These are phyloP conservation scores for Remorina albescens DNA, from an alignment of 2,797 vertebrate species.

Conservation along the genomic window DNA sequence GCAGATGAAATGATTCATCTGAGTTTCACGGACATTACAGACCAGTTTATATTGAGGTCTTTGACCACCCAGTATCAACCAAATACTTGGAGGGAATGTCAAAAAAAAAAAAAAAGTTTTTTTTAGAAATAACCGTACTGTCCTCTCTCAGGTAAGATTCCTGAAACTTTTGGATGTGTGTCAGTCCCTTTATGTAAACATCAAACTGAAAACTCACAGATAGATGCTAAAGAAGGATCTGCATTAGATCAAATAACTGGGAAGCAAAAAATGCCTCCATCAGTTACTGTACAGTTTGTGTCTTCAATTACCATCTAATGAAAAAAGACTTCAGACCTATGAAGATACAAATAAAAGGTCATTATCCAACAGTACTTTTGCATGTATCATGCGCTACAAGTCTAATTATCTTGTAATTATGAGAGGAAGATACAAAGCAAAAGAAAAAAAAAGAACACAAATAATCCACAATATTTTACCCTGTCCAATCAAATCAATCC, in stretches of 20 bases:
- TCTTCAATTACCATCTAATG: constrained; percentile 64
- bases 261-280: constrained; percentile 35
- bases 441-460: constrained; percentile 50
- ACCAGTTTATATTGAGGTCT: constrained; percentile 51
- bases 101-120: constrained; percentile 48
- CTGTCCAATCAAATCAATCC: constrained; percentile 78
- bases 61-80: constrained; percentile 37
- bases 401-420: constrained; percentile 73
- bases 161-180: constrained; percentile 31
- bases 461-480: constrained; percentile 78
- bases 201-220: constrained; percentile 37
- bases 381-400: constrained; percentile 81
- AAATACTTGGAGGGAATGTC: constrained; percentile 48
- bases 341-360: constrained; percentile 52
- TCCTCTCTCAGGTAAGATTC: constrained; percentile 31
- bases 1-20: constrained; percentile 69
- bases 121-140: constrained; percentile 28
- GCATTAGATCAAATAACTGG: constrained; percentile 50
- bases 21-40: constrained; percentile 68
- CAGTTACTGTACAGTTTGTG: constrained; percentile 76
- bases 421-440: constrained; percentile 40
- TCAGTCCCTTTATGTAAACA: constrained; percentile 33
- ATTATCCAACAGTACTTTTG: constrained; percentile 67
- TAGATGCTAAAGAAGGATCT: constrained; percentile 51
- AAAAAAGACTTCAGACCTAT: constrained; percentile 53